Conservation (phyloP, 1,140 invertebrate species). For the Cecropterus lyciades region DNA sequence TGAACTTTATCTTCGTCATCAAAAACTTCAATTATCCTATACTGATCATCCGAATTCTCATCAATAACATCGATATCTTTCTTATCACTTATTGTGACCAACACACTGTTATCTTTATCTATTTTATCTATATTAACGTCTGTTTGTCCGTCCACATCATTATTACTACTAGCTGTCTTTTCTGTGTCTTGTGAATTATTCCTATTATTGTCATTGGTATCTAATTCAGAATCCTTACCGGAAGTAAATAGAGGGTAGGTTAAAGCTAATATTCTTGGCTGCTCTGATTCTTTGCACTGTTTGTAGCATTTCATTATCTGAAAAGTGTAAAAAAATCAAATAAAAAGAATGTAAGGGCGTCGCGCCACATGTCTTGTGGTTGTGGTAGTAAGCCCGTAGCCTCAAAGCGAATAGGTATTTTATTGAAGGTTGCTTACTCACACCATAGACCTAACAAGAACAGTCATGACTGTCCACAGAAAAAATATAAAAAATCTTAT, state of each 20-base stretch:
- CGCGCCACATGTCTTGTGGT: no score
- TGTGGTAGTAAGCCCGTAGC: no score
- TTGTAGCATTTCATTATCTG: conserved; percentile 71
- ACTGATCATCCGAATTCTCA: background rate
- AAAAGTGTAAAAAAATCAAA: conserved; percentile 27
- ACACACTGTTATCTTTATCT: conserved; percentile 6
- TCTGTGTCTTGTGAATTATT: background rate
- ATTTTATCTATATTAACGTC: conserved; percentile 25
- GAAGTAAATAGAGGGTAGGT: conserved; percentile 69
- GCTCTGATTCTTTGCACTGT: conserved; percentile 42
- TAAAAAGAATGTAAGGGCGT: no score
- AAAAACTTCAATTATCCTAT: background rate
- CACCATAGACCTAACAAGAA: no score
- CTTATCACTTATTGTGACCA: background rate
- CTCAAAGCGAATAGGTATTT: no score
- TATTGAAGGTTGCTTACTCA: no score
- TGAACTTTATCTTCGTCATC: background rate
- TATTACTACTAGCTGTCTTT: conserved; percentile 18
- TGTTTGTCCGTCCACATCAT: conserved; percentile 16
- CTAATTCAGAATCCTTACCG: conserved; percentile 42
- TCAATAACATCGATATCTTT: no score
- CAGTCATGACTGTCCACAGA: no score
- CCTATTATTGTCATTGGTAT: conserved; percentile 20
- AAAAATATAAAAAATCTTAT: no score
- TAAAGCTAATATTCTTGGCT: conserved; percentile 63